Conservation (phyloP, 2,888 invertebrate species). For the Antitype chi region DNA sequence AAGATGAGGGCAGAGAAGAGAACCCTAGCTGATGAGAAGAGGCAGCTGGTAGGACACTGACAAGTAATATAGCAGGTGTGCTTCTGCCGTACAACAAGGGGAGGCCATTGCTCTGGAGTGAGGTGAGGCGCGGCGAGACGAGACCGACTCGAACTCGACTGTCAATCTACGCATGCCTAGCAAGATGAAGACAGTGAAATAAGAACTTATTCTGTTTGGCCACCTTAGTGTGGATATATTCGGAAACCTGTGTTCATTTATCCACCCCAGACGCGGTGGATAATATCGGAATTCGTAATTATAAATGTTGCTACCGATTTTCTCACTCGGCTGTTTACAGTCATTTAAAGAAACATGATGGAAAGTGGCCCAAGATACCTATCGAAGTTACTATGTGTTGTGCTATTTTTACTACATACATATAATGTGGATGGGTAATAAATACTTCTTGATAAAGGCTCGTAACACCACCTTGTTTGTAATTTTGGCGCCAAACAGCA, state of each 20-base stretch:
- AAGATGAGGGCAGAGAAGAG: conserved; percentile 91
- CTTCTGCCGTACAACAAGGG: neutral
- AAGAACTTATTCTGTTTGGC: no score
- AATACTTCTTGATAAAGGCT: neutral
- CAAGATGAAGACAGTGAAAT: conserved; percentile 88
- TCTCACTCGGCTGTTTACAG: no score
- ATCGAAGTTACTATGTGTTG: no score
- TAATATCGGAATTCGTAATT: no score
- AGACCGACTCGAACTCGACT: conserved; percentile 91
- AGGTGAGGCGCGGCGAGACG: conserved; percentile 90
- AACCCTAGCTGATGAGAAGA: conserved; percentile 90
- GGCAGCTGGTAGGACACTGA: conserved; percentile 84
- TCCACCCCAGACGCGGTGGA: no score
- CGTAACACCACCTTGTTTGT: neutral
- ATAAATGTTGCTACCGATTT: no score
- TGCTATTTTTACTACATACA: no score
- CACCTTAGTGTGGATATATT: no score
- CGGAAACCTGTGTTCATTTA: no score
- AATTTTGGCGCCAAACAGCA: neutral
- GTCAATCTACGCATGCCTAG: conserved; percentile 92
- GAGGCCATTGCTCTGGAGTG: neutral
- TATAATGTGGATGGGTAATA: neutral
- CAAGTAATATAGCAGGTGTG: neutral
- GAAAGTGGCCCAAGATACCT: no score
- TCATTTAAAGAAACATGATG: no score